Base-by-base conservation (phyloP, 2,113 vertebrate species). In the Otus sunia region DNA sequence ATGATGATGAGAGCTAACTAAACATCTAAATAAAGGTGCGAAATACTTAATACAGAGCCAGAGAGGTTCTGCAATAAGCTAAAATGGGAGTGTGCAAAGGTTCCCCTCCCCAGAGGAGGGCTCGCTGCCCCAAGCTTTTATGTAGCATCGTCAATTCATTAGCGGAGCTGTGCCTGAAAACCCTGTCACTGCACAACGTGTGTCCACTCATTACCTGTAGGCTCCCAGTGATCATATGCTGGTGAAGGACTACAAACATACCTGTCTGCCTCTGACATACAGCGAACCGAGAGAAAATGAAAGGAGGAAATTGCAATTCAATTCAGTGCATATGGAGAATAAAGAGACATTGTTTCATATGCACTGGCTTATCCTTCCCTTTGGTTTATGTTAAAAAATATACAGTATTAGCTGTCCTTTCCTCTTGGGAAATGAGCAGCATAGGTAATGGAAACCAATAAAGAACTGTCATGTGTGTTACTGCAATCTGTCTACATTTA, bases 281-380 rank as follows among this genome's bases (percentile, higher is more conserved):
- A 64, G 76, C 89, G 80, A 95, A 58, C 13, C 6, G 1, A 49
- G 39, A 53, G 52, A 87, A 81, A 96, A 96, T 72, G 86, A 94
- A 81, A 87, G 77, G 92, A 97, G 89, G 95, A 95, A 95, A 95
- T 91, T 96, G 92, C 89, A 95, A 92, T 97, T 95, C 92, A 91
- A 83, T 92, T 90, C 92, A 22, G 58, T 47, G 95, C 94, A 91
- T 76, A 79, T 59, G 92, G 94, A 96, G 89, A 91, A 95, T 66
- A 95, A 88, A 95, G 85, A 85, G 53, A 75, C 66, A 83, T 73
- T 16, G 11, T 88, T 97, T 96, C 91, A 76, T 88, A 88, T 80
- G 86, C 87, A 55, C 91, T 23, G 74, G 77, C 89, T 95, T 92
- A 85, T 84, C 62, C 86, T 92, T 96, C 62, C 77, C 58, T 92